A percentile compares a stretch with the other conserved stretches of the same genome.
phyloP scores from a whole-genome alignment of 1,140 invertebrate genomes.

The Leptonema lineaticorne region DNA sequence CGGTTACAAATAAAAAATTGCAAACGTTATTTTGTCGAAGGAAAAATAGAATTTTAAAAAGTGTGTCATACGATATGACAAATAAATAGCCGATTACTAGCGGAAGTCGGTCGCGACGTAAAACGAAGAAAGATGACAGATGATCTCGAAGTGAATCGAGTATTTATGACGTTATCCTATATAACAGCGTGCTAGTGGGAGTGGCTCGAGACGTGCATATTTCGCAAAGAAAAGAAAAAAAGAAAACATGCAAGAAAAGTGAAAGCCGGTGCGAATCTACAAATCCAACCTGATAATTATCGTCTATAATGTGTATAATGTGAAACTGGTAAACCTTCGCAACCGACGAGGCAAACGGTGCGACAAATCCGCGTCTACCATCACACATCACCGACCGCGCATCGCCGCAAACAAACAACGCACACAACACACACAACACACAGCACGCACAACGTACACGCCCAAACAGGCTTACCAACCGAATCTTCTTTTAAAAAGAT shows the following conservation, averaged over 20 bases:
- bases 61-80: too few species aligned
- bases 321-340: background rate
- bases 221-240: background rate
- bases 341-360: background rate
- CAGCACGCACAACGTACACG: background rate
- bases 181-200: background rate
- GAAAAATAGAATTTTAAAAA: too few species aligned
- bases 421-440: background rate
- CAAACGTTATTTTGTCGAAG: too few species aligned
- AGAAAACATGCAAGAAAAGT: background rate
- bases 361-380: background rate
- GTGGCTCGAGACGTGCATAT: background rate
- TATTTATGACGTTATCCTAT: too few species aligned
- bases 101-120: too few species aligned
- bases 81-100: too few species aligned
- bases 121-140: too few species aligned
- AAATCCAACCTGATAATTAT: too few species aligned
- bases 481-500: too few species aligned
- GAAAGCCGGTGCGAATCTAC: background rate
- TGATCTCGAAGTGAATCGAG: too few species aligned
- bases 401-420: background rate
- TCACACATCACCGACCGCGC: constrained; percentile 1
- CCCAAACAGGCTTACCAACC: too few species aligned
- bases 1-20: too few species aligned
- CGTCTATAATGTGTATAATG: background rate